phyloP scores from a whole-genome alignment of 2,888 invertebrate species.

The Kryphioiulus occultus region DNA sequence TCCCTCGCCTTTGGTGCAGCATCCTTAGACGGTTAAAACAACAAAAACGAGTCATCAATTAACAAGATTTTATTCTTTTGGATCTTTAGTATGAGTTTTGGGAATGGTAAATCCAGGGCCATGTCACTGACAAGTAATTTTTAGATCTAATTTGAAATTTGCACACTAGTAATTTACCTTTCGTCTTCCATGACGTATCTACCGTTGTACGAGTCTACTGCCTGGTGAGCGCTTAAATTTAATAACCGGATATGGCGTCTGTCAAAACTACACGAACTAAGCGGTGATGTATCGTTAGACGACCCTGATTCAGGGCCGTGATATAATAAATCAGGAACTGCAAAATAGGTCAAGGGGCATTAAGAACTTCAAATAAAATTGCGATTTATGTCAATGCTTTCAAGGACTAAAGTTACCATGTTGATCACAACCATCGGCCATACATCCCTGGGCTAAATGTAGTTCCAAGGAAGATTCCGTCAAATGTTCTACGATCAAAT shows the following conservation, averaged over 20 bases:
- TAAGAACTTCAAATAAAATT: no score
- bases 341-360: not conserved
- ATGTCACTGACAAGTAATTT: not conserved
- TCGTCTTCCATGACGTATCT: conserved; percentile 47
- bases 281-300: conserved; percentile 50
- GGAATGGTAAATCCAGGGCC: not conserved
- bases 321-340: conserved; percentile 51
- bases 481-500: conserved; percentile 45
- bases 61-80: no score
- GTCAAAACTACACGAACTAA: conserved; percentile 48
- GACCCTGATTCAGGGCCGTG: conserved; percentile 52
- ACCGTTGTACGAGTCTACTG: not conserved
- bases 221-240: conserved; percentile 20
- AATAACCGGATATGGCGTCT: conserved; percentile 47
- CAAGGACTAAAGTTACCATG: conserved; percentile 36
- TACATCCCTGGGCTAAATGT: conserved; percentile 48
- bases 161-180: not conserved
- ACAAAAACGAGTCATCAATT: not conserved
- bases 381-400: not conserved
- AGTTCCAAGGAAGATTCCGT: conserved; percentile 51
- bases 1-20: not conserved
- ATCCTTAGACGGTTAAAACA: not conserved
- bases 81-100: no score
- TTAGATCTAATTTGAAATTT: not conserved
- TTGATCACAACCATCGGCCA: conserved; percentile 43